Evolutionary conservation across 1,140 invertebrate species (phyloP).

Genomic region (Plodia interpunctella): DNA sequence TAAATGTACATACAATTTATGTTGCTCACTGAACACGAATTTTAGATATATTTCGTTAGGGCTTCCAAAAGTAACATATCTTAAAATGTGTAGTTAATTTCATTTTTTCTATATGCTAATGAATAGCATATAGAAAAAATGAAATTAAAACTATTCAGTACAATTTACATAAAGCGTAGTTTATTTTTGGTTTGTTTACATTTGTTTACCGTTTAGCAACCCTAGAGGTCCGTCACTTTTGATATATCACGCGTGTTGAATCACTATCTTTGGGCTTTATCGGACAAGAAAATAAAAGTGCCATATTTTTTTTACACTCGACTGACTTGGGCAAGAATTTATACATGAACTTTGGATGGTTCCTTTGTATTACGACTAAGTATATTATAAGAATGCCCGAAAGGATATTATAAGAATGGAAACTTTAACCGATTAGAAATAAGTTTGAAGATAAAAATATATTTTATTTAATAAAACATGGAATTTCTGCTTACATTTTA

Average conservation of each 20-base stretch:
- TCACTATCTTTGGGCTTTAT: neutral
- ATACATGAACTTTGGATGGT: neutral
- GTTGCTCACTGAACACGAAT: constrained; percentile 26
- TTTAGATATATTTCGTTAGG: constrained; percentile 8
- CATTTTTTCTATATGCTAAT: too few species aligned
- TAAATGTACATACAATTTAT: constrained; percentile 35
- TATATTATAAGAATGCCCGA: neutral
- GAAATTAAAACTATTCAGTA: too few species aligned
- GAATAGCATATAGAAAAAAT: too few species aligned
- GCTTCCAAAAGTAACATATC: neutral
- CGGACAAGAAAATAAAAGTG: neutral
- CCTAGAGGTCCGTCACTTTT: neutral
- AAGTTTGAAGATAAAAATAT: too few species aligned
- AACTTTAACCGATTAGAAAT: too few species aligned
- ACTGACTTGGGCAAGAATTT: neutral
- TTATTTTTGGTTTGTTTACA: too few species aligned
- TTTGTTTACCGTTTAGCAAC: neutral
- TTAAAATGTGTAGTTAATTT: neutral
- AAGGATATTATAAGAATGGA: too few species aligned
- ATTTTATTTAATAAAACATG: too few species aligned
- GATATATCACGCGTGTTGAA: neutral
- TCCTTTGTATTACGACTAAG: neutral
- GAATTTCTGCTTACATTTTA: too few species aligned
- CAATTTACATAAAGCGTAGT: too few species aligned
- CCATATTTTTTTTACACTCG: constrained; percentile 2